Percentiles rank a stretch among this genome's conserved stretches.
Conservation (phyloP, 2,888 invertebrate genomes). For the Elegia similella region DNA sequence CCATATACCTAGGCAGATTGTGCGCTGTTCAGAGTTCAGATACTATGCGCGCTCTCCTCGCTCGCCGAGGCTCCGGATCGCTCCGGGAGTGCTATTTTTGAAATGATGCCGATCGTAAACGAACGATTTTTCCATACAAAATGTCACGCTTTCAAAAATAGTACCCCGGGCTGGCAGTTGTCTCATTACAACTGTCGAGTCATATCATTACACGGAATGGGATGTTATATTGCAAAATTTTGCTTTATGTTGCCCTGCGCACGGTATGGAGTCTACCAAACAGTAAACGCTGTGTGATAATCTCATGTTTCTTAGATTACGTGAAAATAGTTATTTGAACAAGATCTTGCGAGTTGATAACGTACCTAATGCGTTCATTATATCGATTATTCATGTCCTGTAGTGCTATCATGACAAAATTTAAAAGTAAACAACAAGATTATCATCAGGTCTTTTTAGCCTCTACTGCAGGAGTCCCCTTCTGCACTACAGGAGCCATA, state of each 20-base stretch:
- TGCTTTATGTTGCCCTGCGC: constrained; percentile 18
- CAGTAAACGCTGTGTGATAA: not conserved
- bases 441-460: too few species aligned
- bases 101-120: too few species aligned
- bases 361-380: too few species aligned
- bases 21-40: constrained; percentile 10
- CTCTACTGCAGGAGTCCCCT: too few species aligned
- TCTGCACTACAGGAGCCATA: too few species aligned
- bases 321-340: not conserved
- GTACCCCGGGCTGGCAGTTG: constrained; percentile 21
- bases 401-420: too few species aligned
- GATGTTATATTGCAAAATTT: constrained; percentile 17
- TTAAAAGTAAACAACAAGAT: too few species aligned
- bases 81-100: too few species aligned
- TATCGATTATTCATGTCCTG: too few species aligned
- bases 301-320: not conserved
- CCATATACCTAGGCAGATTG: not conserved
- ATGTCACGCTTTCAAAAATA: too few species aligned
- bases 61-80: not conserved
- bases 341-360: not conserved
- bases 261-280: constrained; percentile 15
- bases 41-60: not conserved
- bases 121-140: too few species aligned
- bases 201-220: constrained; percentile 19
- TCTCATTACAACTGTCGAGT: constrained; percentile 20